A percentile compares a stretch with the other conserved stretches of the same genome.
Conservation (phyloP, 2,113 vertebrate genomes). For the Cebidichthys violaceus region DNA sequence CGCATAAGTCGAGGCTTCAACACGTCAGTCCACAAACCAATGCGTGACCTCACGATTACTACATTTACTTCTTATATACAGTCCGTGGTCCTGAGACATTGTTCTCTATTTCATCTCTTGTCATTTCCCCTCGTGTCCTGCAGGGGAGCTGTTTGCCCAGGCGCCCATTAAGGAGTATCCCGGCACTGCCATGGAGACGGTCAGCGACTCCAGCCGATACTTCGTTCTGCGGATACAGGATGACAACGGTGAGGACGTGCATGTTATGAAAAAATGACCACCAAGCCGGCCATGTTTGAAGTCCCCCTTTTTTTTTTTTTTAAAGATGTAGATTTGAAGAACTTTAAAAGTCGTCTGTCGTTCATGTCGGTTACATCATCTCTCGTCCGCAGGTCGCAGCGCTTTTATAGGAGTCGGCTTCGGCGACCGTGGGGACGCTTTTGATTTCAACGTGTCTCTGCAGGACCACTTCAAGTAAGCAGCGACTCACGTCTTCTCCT, state of each 20-base stretch:
- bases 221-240: slow-evolving; percentile 94
- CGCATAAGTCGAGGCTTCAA: too few species aligned
- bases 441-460: slow-evolving; percentile 96
- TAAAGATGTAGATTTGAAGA: neutral
- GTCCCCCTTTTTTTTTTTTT: neutral
- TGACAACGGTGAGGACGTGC: slow-evolving; percentile 86
- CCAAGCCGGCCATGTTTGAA: neutral
- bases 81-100: neutral
- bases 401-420: slow-evolving; percentile 98
- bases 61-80: neutral
- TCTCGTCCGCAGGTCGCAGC: slow-evolving; percentile 86
- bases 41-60: too few species aligned
- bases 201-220: slow-evolving; percentile 93
- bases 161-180: slow-evolving; percentile 92
- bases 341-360: neutral
- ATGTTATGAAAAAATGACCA: neutral
- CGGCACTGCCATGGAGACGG: slow-evolving; percentile 90
- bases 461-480: slow-evolving; percentile 97
- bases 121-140: neutral
- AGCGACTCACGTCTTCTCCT: neutral
- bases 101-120: neutral
- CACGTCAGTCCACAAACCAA: too few species aligned
- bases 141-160: slow-evolving; percentile 94
- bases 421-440: slow-evolving; percentile 93
- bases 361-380: accelerated